Evolutionary conservation across 2,797 vertebrate genomes (phyloP).

Genomic region (Peromyscus melanophrys): DNA sequence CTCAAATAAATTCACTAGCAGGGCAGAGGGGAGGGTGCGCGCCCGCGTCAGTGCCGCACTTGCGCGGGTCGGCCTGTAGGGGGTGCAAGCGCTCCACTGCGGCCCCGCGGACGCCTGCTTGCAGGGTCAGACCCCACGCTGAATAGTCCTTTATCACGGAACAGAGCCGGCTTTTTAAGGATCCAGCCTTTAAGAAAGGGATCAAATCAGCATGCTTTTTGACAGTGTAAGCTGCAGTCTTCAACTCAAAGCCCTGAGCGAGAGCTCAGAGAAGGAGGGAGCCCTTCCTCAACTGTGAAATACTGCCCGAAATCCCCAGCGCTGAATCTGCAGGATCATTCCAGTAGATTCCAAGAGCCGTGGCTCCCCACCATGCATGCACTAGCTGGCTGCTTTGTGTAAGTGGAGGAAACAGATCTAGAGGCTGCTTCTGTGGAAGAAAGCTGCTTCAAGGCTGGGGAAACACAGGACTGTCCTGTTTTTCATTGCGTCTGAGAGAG

Average conservation of each 20-base stretch:
- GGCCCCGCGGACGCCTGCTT: neutral
- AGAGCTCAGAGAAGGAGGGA: constrained; percentile 71
- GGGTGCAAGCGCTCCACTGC: constrained; percentile 89
- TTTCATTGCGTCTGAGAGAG: neutral
- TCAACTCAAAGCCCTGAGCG: constrained; percentile 75
- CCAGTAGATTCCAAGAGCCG: neutral
- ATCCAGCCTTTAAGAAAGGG: constrained; percentile 59
- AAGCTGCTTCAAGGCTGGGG: neutral
- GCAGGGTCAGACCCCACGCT: constrained; percentile 48
- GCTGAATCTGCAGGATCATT: constrained; percentile 39
- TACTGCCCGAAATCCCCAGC: neutral
- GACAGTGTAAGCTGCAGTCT: constrained; percentile 69
- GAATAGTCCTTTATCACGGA: constrained; percentile 60
- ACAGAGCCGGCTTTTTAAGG: constrained; percentile 46
- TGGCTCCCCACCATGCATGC: neutral
- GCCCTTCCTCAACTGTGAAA: neutral
- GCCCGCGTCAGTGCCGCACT: neutral
- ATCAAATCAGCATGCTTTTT: constrained; percentile 57
- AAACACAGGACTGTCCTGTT: neutral
- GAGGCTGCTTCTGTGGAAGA: neutral
- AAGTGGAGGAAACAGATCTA: neutral
- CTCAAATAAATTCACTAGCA: neutral
- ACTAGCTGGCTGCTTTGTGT: constrained; percentile 33
- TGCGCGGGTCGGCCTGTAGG: constrained; percentile 84
- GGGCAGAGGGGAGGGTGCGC: too few species aligned